Conservation (phyloP, 2,113 vertebrate genomes). For the Pelusios castaneus region DNA sequence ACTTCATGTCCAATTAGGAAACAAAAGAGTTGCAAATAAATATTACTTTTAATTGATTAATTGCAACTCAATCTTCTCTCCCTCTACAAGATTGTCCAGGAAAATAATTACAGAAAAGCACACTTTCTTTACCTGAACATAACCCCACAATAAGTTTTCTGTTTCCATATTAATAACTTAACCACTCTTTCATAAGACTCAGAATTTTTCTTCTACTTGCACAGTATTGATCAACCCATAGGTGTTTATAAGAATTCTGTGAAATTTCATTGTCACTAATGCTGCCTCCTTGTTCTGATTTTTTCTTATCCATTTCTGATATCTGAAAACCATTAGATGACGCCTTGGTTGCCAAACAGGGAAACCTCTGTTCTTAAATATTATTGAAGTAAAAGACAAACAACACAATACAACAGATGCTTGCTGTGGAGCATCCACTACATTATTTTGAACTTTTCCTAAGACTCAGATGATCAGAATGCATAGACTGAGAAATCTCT, state of each 20-base stretch:
- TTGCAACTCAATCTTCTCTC: neutral
- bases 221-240: neutral
- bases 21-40: neutral
- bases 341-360: neutral
- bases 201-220: neutral
- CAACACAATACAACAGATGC: neutral
- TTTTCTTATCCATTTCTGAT: neutral
- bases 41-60: neutral
- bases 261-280: neutral
- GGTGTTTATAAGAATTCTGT: neutral
- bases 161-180: neutral
- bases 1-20: neutral
- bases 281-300: neutral
- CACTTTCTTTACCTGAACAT: neutral
- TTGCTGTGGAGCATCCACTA: neutral
- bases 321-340: neutral
- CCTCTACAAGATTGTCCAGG: neutral
- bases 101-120: neutral
- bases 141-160: neutral
- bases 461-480: constrained; percentile 33
- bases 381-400: neutral
- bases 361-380: neutral
- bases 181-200: neutral
- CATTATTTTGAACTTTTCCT: constrained; percentile 23
- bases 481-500: constrained; percentile 17